Evolutionary conservation across 2,888 invertebrate species (phyloP), one percentile per base, ranked within the genome.

Genomic region (Philonicus albiceps): DNA sequence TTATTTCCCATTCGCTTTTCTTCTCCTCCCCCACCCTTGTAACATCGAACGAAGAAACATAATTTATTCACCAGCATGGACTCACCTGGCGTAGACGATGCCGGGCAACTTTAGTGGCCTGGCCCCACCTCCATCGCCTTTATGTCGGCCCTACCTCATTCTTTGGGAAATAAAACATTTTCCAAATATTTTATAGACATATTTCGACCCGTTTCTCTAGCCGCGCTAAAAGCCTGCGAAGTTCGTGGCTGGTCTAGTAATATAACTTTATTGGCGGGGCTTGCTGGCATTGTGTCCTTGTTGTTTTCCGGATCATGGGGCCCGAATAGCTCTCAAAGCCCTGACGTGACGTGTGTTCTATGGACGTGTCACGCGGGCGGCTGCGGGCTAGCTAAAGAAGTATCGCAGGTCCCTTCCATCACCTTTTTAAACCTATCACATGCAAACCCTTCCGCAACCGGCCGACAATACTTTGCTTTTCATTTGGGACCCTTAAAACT

Each of bases 121-220:
- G 31, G 55, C 13, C 27, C 64, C 64, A 81, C 64, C 55, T 81
- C 55, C 81, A 81, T 31, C 53, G 53, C 37, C 55, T 81, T 64
- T 81, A 81, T 81, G 55, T 37, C 19, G 34, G 55, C 19, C 34
- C 55, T 81, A 81, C 81, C 64, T 81, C 64, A 81, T 81, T 81
- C 81, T 81, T 81, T 81, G 31, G 27, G 81, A 34, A 81, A 81
- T 81, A 81, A 81, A 81, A 81, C 81, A 81, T 84, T 73, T 84
- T 84, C 73, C 84, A 84, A 84, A 84, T 84, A 84, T 84, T 84
- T 84, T 73, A 84, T 43, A 84, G 84, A 84, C 84, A 84, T 84
- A 40, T 19, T 19, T 64, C 55, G 19, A 55, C 55, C n/a, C 34
- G 34, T 64, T 55, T 19, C 37, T 64, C 30, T 72, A 6, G 53